These are phyloP conservation scores for Stigmatopora argus DNA, from an alignment of 2,113 vertebrate genomes.

Conservation along the genomic window DNA sequence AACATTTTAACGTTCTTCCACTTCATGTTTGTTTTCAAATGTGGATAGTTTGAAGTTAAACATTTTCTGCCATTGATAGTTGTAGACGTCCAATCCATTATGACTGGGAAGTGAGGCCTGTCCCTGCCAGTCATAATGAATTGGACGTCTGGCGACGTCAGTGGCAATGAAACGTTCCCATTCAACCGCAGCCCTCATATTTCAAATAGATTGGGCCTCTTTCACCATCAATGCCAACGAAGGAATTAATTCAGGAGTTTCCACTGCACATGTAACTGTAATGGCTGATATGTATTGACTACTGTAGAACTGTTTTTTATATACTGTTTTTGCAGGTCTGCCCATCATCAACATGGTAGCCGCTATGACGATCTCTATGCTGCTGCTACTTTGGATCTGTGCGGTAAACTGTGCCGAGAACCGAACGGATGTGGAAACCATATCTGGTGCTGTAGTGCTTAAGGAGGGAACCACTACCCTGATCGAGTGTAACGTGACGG, in stretches of 20 bases:
- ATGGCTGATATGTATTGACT: neutral
- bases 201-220: too few species aligned
- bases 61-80: too few species aligned
- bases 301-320: neutral
- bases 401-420: constrained; percentile 14
- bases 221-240: too few species aligned
- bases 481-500: constrained; percentile 80
- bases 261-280: neutral
- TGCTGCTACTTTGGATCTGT: constrained; percentile 17
- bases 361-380: neutral
- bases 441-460: constrained; percentile 65
- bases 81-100: too few species aligned
- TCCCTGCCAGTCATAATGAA: too few species aligned
- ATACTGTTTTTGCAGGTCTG: constrained; percentile 35
- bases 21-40: neutral
- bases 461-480: constrained; percentile 81
- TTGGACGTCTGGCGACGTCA: too few species aligned
- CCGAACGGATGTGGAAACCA: neutral
- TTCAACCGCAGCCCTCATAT: too few species aligned
- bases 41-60: neutral
- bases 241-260: neutral
- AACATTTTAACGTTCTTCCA: neutral
- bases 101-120: too few species aligned
- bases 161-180: too few species aligned
- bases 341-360: constrained; percentile 10